A percentile compares a stretch with the other conserved stretches of the same genome.
These are phyloP conservation scores for Nomada ferruginata DNA, from an alignment of 2,888 invertebrate genomes.

Conservation along the genomic window DNA sequence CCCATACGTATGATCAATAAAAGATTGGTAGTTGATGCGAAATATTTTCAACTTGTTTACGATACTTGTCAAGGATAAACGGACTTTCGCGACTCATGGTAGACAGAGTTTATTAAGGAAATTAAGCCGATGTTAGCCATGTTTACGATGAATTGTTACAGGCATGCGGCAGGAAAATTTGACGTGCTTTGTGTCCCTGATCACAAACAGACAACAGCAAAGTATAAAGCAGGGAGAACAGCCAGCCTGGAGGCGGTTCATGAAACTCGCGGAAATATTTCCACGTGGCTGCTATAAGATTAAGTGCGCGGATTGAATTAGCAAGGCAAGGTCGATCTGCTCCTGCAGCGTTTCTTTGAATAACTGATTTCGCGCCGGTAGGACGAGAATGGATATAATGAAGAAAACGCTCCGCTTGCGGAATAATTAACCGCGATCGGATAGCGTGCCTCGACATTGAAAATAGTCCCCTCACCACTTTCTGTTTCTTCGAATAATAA, in stretches of 20 bases:
- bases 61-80: too few species aligned
- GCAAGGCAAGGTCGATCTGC: constrained; percentile 26
- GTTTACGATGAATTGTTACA: background rate
- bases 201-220: background rate
- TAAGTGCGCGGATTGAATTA: constrained; percentile 58
- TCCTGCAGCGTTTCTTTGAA: constrained; percentile 51
- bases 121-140: background rate
- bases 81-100: too few species aligned
- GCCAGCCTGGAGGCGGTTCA: constrained; percentile 14
- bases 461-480: background rate
- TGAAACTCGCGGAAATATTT: constrained; percentile 34
- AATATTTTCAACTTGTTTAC: too few species aligned
- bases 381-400: constrained; percentile 46
- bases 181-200: constrained; percentile 6
- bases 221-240: constrained; percentile 27
- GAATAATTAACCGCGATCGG: constrained; percentile 33
- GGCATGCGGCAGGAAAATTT: constrained; percentile 1
- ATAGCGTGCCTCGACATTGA: background rate
- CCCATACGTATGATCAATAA: too few species aligned
- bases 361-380: constrained; percentile 43
- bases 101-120: background rate
- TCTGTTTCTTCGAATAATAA: background rate
- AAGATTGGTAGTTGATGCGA: too few species aligned
- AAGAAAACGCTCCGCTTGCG: constrained; percentile 21
- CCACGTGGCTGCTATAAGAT: constrained; percentile 39